phyloP scores from a whole-genome alignment of 2,797 vertebrate genomes.

The Tolypeutes matacus region DNA sequence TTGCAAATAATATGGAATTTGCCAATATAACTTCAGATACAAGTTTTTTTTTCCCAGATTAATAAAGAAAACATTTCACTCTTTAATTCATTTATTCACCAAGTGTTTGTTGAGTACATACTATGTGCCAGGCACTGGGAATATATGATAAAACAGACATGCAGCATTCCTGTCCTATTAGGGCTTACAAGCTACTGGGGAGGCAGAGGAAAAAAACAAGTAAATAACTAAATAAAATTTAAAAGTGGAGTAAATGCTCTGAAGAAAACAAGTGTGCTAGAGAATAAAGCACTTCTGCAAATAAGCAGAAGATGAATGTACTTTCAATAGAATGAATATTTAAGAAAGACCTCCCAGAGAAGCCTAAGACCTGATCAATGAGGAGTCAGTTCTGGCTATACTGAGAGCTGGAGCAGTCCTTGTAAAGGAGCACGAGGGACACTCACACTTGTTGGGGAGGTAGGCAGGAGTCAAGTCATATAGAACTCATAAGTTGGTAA shows the following conservation, averaged over 20 bases:
- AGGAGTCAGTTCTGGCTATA: not conserved
- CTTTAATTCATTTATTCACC: not conserved
- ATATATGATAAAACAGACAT: too few relatives aligned
- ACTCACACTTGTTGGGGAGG: too few relatives aligned
- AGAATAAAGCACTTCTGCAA: not conserved
- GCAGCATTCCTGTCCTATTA: not conserved
- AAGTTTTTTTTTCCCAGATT: not conserved
- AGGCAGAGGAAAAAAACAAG: too few relatives aligned
- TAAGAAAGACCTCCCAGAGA: not conserved
- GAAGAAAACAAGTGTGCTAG: not conserved
- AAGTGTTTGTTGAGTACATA: not conserved
- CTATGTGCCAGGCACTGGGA: not conserved
- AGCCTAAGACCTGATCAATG: not conserved
- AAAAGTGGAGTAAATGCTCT: not conserved
- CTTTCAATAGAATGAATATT: not conserved
- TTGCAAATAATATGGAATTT: not conserved
- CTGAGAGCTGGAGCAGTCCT: too few relatives aligned
- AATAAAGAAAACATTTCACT: not conserved
- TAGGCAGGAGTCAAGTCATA: not conserved
- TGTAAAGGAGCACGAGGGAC: not conserved
- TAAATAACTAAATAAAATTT: not conserved
- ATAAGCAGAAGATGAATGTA: not conserved
- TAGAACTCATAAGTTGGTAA: not conserved
- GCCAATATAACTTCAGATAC: not conserved
- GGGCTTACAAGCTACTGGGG: not conserved